These are phyloP conservation scores for Rana temporaria DNA, from an alignment of 2,113 vertebrate genomes.

Conservation along the genomic window DNA sequence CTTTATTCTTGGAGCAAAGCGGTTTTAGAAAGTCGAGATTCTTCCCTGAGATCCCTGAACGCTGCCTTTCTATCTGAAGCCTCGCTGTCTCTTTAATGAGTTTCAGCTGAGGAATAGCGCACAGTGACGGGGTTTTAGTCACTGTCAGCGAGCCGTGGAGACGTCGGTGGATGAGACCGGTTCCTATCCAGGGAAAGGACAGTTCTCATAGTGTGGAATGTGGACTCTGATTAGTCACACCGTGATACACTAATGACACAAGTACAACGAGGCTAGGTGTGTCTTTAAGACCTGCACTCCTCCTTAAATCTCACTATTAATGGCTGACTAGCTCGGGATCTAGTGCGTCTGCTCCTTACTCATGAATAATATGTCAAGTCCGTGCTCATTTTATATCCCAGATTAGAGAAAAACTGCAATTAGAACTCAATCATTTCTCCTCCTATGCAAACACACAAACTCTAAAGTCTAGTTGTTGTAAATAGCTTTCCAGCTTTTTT, in stretches of 20 bases:
- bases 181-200: slow-evolving; percentile 20
- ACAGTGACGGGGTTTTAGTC: neutral
- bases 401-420: too few relatives aligned
- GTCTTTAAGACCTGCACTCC: neutral
- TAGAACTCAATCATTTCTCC: too few relatives aligned
- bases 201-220: slow-evolving; percentile 36
- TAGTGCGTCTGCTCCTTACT: neutral
- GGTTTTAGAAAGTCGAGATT: neutral
- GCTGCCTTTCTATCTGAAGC: too few relatives aligned
- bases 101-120: neutral
- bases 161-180: neutral
- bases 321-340: neutral
- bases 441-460: too few relatives aligned
- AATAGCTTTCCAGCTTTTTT: too few relatives aligned
- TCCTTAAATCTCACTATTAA: slow-evolving; percentile 4
- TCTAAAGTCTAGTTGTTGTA: too few relatives aligned
- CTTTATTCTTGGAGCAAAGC: neutral
- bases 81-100: neutral
- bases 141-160: neutral
- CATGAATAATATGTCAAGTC: too few relatives aligned
- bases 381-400: too few relatives aligned
- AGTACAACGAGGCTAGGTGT: slow-evolving; percentile 23
- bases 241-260: slow-evolving; percentile 36
- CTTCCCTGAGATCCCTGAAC: neutral
- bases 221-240: slow-evolving; percentile 22